Evolutionary conservation across 2,888 invertebrate species (phyloP), one percentile per base, ranked within the genome.

Genomic region (Cosmorhoe ocellata): DNA sequence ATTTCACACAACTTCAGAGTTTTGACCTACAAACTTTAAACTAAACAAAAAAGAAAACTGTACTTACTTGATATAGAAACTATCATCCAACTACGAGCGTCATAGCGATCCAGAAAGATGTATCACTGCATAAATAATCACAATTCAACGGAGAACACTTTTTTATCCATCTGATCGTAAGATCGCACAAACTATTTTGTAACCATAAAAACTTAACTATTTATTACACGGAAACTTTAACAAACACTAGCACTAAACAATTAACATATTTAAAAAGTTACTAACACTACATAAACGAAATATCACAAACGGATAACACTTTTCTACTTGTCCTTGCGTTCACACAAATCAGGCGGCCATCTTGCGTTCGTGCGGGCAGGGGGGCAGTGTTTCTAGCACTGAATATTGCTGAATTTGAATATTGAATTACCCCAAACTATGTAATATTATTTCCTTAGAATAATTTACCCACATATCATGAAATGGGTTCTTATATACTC

Each of bases 331-430:
- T 87, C 88, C 87, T 86, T 87, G 86, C 86, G 79, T 84, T 87
- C 88, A 83, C 84, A 83, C 83, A 89, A 86, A 87, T 86, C 82
- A 85, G 14, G 85, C 84, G 77, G 89, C 89, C 89, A 90, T 90
- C 89, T 90, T 90, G 88, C 82, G 85, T 81, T 87, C 83, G 78
- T 81, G 66, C 77, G 74, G 79, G 73, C 72, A 76, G 65, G 58
- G 63, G 60, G 58, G 60, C 65, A 74, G 73, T 78, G 77, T 80
- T 86, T 66, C 82, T 74, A 80, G 58, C 27, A 34, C 44, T 48
- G 7, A 46, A 63, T 28, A 41, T n/a, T n/a, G n/a, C n/a, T n/a
- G n/a, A n/a, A n/a, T n/a, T n/a, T n/a, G n/a, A n/a, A n/a, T n/a
- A n/a, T 43, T n/a, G 24, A 57, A 56, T 55, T 64, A 56, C 63